Conservation (phyloP, 2,888 invertebrate species). For the Chelonus formosanus region DNA sequence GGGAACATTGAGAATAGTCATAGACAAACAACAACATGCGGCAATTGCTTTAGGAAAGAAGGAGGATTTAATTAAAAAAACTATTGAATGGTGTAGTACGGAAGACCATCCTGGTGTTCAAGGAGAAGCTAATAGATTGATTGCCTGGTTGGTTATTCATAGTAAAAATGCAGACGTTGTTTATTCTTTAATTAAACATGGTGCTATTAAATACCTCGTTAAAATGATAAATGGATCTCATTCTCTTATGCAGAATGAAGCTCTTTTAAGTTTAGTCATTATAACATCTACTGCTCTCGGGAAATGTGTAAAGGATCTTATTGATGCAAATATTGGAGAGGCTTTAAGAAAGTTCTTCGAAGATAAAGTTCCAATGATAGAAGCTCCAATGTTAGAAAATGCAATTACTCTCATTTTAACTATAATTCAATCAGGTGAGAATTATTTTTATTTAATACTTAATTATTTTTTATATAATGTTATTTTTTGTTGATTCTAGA, state of each 20-base stretch:
- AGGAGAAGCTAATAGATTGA: slow-evolving; percentile 80
- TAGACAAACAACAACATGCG: slow-evolving; percentile 83
- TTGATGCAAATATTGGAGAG: slow-evolving; percentile 68
- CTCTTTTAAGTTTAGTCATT: slow-evolving; percentile 77
- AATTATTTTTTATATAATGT: background rate
- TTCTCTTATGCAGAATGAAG: slow-evolving; percentile 88
- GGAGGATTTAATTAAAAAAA: slow-evolving; percentile 71
- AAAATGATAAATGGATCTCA: slow-evolving; percentile 86
- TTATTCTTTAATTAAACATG: slow-evolving; percentile 66
- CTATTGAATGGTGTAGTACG: slow-evolving; percentile 80
- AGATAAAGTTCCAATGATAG: slow-evolving; percentile 67
- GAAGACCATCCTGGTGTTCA: slow-evolving; percentile 86
- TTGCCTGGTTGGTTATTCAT: slow-evolving; percentile 82
- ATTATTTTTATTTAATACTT: background rate
- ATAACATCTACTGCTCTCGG: slow-evolving; percentile 64
- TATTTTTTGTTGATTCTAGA: slow-evolving; percentile 33
- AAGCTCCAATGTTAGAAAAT: slow-evolving; percentile 67
- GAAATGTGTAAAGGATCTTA: slow-evolving; percentile 55
- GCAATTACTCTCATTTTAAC: slow-evolving; percentile 67
- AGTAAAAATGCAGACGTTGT: slow-evolving; percentile 67
- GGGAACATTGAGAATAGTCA: slow-evolving; percentile 85
- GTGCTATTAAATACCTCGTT: slow-evolving; percentile 78
- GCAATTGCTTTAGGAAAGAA: slow-evolving; percentile 74
- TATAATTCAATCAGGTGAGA: slow-evolving; percentile 63
- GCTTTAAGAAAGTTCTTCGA: slow-evolving; percentile 67